phyloP scores from a whole-genome alignment of 2,888 invertebrate species.

The Megalurothrips usitatus region DNA sequence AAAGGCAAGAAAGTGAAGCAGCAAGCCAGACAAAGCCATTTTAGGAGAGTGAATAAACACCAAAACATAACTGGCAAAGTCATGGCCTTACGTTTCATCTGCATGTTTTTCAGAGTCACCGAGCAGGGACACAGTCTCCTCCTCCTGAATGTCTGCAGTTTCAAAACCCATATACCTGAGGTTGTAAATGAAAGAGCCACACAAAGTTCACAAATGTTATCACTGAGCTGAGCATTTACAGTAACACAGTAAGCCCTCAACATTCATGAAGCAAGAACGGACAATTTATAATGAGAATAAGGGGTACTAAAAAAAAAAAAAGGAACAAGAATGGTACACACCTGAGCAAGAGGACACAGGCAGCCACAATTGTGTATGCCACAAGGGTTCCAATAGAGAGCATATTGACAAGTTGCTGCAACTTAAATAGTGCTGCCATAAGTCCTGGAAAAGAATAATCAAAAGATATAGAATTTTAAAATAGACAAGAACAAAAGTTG shows the following conservation, averaged over 20 bases:
- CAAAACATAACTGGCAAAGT: neutral
- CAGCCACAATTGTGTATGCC: constrained; percentile 85
- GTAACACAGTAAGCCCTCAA: too few relatives aligned
- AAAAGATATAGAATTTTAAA: constrained; percentile 1
- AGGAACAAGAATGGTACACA: constrained; percentile 44
- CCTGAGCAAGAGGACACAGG: constrained; percentile 77
- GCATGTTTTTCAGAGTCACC: neutral
- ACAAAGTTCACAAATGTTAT: neutral
- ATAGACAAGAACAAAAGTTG: neutral
- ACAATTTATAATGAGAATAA: neutral
- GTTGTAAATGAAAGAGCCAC: neutral
- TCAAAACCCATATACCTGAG: neutral
- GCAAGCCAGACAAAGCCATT: too few relatives aligned
- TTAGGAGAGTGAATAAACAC: neutral
- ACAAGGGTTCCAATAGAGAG: constrained; percentile 85
- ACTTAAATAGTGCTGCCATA: constrained; percentile 76
- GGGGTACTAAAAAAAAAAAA: neutral
- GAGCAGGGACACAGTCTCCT: constrained; percentile 39
- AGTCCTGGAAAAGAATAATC: constrained; percentile 53
- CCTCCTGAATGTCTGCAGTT: constrained; percentile 33
- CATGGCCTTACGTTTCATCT: constrained; percentile 8
- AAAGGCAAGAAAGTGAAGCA: neutral
- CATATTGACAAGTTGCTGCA: constrained; percentile 79
- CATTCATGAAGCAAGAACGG: too few relatives aligned
- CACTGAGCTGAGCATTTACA: too few relatives aligned